phyloP scores from a whole-genome alignment of 2,797 vertebrate species.

The Pseudochromis fuscus region DNA sequence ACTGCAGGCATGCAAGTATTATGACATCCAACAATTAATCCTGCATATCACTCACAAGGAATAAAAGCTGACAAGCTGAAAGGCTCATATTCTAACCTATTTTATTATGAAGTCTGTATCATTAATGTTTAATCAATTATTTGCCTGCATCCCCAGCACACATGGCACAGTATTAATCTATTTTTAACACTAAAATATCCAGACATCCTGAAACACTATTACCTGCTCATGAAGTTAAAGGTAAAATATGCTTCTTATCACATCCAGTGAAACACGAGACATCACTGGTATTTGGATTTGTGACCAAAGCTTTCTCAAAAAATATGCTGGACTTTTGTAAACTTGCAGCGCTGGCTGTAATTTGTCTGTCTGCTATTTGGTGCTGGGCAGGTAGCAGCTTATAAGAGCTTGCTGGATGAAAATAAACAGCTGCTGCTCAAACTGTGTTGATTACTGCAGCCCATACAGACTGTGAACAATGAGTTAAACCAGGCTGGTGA shows the following conservation, averaged over 20 bases:
- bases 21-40: neutral
- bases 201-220: neutral
- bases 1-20: neutral
- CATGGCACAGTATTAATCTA: neutral
- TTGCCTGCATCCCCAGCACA: neutral
- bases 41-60: neutral
- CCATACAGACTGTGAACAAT: neutral
- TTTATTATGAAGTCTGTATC: neutral
- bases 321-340: neutral
- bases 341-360: neutral
- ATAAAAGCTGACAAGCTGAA: neutral
- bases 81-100: neutral
- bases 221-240: neutral
- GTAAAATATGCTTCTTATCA: neutral
- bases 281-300: neutral
- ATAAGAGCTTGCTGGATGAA: neutral
- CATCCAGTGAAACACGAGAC: neutral
- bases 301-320: neutral
- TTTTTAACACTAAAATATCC: neutral
- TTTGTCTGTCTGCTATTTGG: neutral
- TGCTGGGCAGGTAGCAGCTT: neutral
- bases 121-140: neutral
- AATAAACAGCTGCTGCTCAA: neutral
- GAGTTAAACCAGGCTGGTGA: neutral
- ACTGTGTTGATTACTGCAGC: neutral